Evolutionary conservation across 2,888 invertebrate species (phyloP).

Genomic region (Chaitophorus viminalis): DNA sequence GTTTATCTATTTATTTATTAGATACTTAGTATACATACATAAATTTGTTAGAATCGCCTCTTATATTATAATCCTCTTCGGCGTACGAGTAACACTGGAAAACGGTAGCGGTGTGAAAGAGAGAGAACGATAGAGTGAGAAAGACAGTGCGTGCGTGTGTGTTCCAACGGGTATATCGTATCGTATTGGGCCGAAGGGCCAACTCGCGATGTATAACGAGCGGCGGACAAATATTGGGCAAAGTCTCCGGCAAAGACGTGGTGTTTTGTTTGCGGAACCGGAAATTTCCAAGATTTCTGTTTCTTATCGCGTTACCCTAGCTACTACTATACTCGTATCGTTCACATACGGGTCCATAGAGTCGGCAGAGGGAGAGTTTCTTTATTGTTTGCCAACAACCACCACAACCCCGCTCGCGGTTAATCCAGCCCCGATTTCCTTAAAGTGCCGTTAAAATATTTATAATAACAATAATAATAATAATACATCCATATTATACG

Average conservation of each 20-base stretch:
- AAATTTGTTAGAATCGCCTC: too few relatives aligned
- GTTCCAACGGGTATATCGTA: neutral
- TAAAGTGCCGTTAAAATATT: neutral
- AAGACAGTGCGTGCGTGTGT: too few relatives aligned
- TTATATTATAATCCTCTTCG: neutral
- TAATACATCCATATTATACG: slow-evolving; percentile 35
- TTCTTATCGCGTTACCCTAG: slow-evolving; percentile 49
- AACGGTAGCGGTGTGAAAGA: neutral
- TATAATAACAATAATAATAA: slow-evolving; percentile 24
- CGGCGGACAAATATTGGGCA: slow-evolving; percentile 43
- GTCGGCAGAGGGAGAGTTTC: slow-evolving; percentile 2
- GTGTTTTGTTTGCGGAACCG: slow-evolving; percentile 43
- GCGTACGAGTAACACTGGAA: neutral
- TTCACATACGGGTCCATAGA: neutral
- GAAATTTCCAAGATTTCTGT: slow-evolving; percentile 58
- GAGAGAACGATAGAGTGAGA: too few relatives aligned
- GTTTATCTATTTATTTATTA: too few relatives aligned
- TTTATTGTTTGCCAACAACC: slow-evolving; percentile 56
- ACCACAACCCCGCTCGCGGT: neutral
- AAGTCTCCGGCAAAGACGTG: neutral
- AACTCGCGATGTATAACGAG: slow-evolving; percentile 22
- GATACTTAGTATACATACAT: too few relatives aligned
- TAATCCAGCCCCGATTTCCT: neutral
- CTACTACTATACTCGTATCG: neutral
- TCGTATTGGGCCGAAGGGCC: neutral